Evolutionary conservation across 2,113 vertebrate species (phyloP), one percentile per base, ranked within the genome.

Genomic region (Ictalurus punctatus): DNA sequence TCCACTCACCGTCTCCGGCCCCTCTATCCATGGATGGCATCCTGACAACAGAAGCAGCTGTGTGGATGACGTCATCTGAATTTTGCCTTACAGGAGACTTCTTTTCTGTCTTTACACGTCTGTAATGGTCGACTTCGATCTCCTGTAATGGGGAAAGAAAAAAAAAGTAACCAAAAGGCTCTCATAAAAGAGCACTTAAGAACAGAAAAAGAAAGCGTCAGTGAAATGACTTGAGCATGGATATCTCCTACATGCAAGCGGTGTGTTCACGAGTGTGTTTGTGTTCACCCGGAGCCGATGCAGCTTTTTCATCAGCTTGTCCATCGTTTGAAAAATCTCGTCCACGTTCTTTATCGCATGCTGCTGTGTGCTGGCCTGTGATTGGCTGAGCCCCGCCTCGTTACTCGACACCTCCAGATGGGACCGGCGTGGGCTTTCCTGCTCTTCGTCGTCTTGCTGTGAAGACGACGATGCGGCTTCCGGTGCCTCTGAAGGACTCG

Each of bases 261-360:
- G 69, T 61, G 73, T 81, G 37, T 78, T 34, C 54, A 34, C 34
- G 34, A 34, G 34, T 34, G 34, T 61, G 48, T 1, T 6, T 14
- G 54, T n/a, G 58, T 90, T 91, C 83, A 95, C 96, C 94, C 92
- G 93, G 23, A 96, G 92, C 79, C 92, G 92, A 4, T 94, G 92
- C 84, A 96, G 56, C 90, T 96, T 96, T 34, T 65, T 94, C 93
- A 91, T 95, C 92, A 96, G 12, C 83, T 92, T 91, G 79, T 96
- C 95, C 4, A 96, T 95, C 0, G 94, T 96, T 80, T 91, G 92
- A 86, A 96, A 95, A 87, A 96, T 95, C 90, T 95, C 94, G 5
- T 96, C 95, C 84, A 94, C 93, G 0, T 96, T 95, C 83, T 89
- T 93, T 82, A 95, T 93, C 88, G 94, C 88, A 34, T 92, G 94